Evolutionary conservation across 2,888 invertebrate species (phyloP), one percentile per base, ranked within the genome.

Genomic region (Megamerina dolium): DNA sequence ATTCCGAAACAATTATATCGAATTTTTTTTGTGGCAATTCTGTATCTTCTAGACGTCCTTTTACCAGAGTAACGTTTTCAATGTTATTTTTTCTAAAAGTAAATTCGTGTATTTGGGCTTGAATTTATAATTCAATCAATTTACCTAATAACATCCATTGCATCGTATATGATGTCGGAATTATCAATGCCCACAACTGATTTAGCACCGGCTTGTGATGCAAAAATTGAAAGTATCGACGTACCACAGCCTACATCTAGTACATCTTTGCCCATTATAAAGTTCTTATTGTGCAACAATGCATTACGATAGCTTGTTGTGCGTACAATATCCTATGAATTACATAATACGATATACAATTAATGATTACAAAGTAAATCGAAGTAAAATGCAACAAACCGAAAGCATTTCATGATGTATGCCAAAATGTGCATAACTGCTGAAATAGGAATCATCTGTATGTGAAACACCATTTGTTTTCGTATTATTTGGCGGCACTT

Each of bases 161-260:
- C 96, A 65, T 94, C 87, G 62, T 90, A 91, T 49, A 97, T 85
- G 50, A 99, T 90, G 58, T 93, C 90, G 0, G 97, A 97, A 68
- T 92, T 92, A 69, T 99, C 99, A 53, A 99, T 82, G 55, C 92
- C 96, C 63, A 88, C 85, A 5, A 99, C 91, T 72, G 79, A 82
- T 46, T 80, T 77, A 31, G 97, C 97, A 19, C 95, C 96, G 17
- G 95, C 92, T 62, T 88, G 83, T 10, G 94, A 95, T 52, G 92
- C 88, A 76, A 99, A 99, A 91, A 99, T 94, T 12, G 95, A 95
- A 18, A 99, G 74, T 55, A 99, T 96, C 20, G 94, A 92, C 2
- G 97, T 97, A 18, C 99, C 99, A 72, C 96, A 96, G 26, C 99
- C 99, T 43, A 99, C 83, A 75, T 99, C 99, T 46, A 99, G 73